Conservation (phyloP, 2,113 vertebrate species). For the Orycteropus afer region DNA sequence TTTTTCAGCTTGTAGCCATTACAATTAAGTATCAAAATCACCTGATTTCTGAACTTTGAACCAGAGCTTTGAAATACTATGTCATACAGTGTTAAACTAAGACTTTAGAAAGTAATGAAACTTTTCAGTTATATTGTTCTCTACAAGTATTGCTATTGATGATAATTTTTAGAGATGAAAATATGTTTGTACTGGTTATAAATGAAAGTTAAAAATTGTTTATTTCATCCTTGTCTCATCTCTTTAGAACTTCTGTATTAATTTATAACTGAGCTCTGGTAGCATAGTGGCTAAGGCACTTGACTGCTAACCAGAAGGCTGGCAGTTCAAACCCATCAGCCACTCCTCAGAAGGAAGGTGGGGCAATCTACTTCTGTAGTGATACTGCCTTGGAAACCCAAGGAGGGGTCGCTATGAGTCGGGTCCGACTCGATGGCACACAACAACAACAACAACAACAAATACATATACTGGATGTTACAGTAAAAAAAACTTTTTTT, state of each 20-base stretch:
- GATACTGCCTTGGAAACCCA: too few relatives aligned
- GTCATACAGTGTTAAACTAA: conserved; percentile 13
- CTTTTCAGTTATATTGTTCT: conserved; percentile 24
- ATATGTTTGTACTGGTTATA: conserved; percentile 34
- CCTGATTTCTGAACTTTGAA: conserved; percentile 35
- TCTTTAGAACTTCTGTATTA: conserved; percentile 27
- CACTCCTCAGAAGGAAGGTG: too few relatives aligned
- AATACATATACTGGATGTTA: neutral
- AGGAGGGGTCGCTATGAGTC: too few relatives aligned
- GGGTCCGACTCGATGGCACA: too few relatives aligned
- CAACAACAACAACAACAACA: too few relatives aligned
- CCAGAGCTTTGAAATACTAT: conserved; percentile 52
- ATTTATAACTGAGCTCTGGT: too few relatives aligned
- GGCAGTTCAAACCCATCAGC: too few relatives aligned
- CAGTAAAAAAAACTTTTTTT: neutral
- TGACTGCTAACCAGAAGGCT: too few relatives aligned
- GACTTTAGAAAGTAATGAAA: conserved; percentile 40
- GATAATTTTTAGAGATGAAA: conserved; percentile 34
- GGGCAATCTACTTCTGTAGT: too few relatives aligned
- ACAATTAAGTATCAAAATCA: conserved; percentile 40
- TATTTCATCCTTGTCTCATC: conserved; percentile 36
- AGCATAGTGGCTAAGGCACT: too few relatives aligned
- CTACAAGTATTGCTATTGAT: conserved; percentile 1
- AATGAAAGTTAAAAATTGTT: conserved; percentile 41
- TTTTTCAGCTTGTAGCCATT: conserved; percentile 38